These are phyloP conservation scores for Scomber scombrus DNA, from an alignment of 2,113 vertebrate genomes.

Conservation along the genomic window DNA sequence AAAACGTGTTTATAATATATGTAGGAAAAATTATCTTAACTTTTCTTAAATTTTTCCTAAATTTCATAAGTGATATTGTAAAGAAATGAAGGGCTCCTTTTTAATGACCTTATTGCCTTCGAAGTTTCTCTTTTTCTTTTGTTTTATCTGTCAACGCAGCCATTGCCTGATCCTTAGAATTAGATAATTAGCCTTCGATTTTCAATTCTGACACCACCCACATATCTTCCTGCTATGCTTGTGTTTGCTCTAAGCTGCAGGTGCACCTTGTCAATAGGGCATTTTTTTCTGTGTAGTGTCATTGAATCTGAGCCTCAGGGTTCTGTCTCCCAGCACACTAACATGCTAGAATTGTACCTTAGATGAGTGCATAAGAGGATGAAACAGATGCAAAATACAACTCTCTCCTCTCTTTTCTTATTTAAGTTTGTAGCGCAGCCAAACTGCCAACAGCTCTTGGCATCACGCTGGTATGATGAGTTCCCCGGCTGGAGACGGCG, in stretches of 20 bases:
- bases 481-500: slow-evolving; percentile 97
- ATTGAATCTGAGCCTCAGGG: slow-evolving; percentile 10
- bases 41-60: no score
- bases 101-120: background rate
- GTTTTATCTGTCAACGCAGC: slow-evolving; percentile 6
- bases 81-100: background rate
- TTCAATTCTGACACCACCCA: background rate
- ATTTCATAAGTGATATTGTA: no score
- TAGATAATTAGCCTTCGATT: background rate
- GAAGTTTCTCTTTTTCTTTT: background rate
- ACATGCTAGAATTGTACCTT: background rate
- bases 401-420: background rate
- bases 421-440: slow-evolving; percentile 97
- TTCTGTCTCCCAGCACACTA: background rate
- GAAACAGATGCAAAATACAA: background rate
- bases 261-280: slow-evolving; percentile 2
- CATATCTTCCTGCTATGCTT: slow-evolving; percentile 19
- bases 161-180: slow-evolving; percentile 1
- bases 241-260: slow-evolving; percentile 5
- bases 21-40: no score
- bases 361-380: slow-evolving; percentile 1
- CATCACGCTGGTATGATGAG: slow-evolving; percentile 97
- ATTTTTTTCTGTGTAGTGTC: slow-evolving; percentile 14
- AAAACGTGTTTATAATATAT: background rate
- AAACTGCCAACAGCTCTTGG: slow-evolving; percentile 98